Evolutionary conservation across 2,113 vertebrate species (phyloP), one percentile per base, ranked within the genome.

Genomic region (Leptocoma aspasia): DNA sequence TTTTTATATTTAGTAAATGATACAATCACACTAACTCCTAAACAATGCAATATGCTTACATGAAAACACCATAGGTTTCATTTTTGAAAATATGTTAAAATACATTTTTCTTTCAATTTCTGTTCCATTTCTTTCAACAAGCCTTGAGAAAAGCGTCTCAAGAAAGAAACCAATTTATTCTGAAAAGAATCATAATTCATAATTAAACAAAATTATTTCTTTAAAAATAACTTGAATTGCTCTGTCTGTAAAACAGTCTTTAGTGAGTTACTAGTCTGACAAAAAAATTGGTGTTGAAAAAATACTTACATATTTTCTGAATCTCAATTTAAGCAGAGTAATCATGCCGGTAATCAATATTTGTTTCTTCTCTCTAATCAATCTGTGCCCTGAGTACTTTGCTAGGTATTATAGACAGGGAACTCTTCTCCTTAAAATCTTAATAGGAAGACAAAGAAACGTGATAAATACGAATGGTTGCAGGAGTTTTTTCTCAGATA

Each of bases 271-370:
- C 17, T 64, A 71, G 42, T 28, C 52, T 91, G 60, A 71, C 6
- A 95, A 72, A 80, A 80, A 60, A 68, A 39, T 69, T 72, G 26
- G 1, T 85, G 13, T 49, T 76, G 33, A 83, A 64, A 60, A 90
- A 82, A 83, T 81, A 63, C 78, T 59, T 66, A 69, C 11, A 10
- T 63, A 41, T 72, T 94, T 89, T 86, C n/a, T 72, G 77, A 89
- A 89, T 91, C 37, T 85, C 73, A 57, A 14, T 64, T 79, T 92
- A 57, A 91, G 44, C 70, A 56, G 23, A 35, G 30, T 39, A 81
- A 72, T 87, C 86, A 87, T 69, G 28, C 13, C 92, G 22, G 45
- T 56, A 92, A 86, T 91, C 80, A 89, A 82, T 94, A 89, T 75
- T 42, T 89, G 12, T 89, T 92, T 89, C 49, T 87, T 69, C 27